Evolutionary conservation across 2,113 vertebrate species (phyloP).

Genomic region (Bothrops jararaca): DNA sequence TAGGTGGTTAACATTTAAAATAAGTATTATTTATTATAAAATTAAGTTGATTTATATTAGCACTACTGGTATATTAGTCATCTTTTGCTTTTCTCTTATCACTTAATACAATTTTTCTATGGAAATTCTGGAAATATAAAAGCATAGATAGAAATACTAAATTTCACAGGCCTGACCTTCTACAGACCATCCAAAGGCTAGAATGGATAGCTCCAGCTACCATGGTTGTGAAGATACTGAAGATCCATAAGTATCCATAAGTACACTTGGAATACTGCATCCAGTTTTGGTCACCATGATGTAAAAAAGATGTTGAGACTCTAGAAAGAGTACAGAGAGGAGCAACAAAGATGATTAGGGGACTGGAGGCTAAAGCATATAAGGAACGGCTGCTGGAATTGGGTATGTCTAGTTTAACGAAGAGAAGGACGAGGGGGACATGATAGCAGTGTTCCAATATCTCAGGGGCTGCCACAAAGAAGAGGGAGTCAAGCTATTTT

Average conservation of each 20-base stretch:
- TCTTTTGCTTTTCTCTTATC: neutral
- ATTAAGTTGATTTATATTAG: neutral
- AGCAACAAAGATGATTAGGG: no score
- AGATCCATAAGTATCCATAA: neutral
- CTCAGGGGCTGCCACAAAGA: no score
- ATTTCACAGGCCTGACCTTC: neutral
- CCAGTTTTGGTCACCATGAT: no score
- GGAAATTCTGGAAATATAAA: neutral
- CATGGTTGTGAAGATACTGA: neutral
- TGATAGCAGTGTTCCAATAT: no score
- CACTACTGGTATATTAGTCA: neutral
- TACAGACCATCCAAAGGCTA: neutral
- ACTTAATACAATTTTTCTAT: neutral
- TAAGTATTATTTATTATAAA: neutral
- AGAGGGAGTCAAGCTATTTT: no score
- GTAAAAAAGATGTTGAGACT: no score
- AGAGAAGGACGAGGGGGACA: no score
- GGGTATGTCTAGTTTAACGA: no score
- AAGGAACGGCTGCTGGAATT: no score
- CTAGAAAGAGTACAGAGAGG: no score
- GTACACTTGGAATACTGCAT: no score
- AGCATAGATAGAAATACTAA: neutral
- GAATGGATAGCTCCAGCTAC: neutral
- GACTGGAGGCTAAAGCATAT: no score
- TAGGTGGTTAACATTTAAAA: neutral